Evolutionary conservation across 2,888 invertebrate species (phyloP).

Genomic region (Crocallis elinguaria): DNA sequence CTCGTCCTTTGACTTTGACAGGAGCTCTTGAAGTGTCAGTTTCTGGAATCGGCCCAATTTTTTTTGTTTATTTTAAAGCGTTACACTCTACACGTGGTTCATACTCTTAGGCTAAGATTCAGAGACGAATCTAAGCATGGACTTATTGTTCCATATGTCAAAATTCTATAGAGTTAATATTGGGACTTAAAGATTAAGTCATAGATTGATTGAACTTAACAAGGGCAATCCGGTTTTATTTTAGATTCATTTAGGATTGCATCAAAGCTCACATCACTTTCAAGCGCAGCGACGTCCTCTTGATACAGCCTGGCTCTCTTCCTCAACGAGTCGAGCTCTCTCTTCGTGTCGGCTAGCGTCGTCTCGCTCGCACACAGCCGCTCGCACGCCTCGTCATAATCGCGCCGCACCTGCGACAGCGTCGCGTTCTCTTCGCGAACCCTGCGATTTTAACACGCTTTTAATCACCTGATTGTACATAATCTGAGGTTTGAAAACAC

Average conservation of each 20-base stretch:
- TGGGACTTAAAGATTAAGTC: too few relatives aligned
- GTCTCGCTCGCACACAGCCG: conserved; percentile 57
- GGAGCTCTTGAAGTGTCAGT: conserved; percentile 64
- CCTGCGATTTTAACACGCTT: conserved; percentile 42
- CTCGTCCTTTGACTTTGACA: conserved; percentile 70
- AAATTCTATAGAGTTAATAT: too few relatives aligned
- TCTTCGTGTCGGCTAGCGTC: conserved; percentile 52
- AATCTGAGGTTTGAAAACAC: neutral
- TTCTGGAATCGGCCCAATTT: conserved; percentile 54
- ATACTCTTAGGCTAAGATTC: too few relatives aligned
- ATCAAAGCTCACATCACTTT: conserved; percentile 57
- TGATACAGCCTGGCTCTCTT: conserved; percentile 38
- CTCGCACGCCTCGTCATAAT: conserved; percentile 73
- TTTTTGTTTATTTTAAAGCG: too few relatives aligned
- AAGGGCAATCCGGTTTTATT: too few relatives aligned
- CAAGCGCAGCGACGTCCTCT: conserved; percentile 56
- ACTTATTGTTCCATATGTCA: too few relatives aligned
- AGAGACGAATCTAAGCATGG: too few relatives aligned
- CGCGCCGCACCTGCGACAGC: conserved; percentile 56
- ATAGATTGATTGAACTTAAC: too few relatives aligned
- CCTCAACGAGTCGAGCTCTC: conserved; percentile 55
- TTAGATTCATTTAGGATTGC: too few relatives aligned
- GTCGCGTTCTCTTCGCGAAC: conserved; percentile 69
- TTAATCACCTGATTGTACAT: neutral
- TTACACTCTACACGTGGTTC: too few relatives aligned